Evolutionary conservation across 2,888 invertebrate genomes (phyloP).

Genomic region (Drosophila affinis): DNA sequence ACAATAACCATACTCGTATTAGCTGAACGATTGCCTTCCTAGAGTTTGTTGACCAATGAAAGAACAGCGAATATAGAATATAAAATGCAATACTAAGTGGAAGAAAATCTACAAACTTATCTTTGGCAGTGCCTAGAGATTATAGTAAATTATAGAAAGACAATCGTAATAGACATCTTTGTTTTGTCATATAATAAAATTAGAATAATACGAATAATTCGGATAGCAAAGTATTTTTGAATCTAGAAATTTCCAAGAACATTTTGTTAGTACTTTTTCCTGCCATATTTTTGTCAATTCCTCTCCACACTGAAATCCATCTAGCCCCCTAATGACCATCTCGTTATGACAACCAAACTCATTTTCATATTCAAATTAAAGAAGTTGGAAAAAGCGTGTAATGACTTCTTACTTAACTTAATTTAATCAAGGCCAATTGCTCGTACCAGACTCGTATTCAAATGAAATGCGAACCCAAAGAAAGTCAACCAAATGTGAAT

Average conservation of each 20-base stretch:
- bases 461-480: slow-evolving; percentile 24
- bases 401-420: slow-evolving; percentile 23
- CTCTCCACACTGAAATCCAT: no score
- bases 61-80: neutral
- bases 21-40: slow-evolving; percentile 3
- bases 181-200: no score
- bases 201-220: neutral
- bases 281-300: no score
- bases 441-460: slow-evolving; percentile 28
- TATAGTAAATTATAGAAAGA: no score
- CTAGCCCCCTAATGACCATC: neutral
- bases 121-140: no score
- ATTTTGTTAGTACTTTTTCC: no score
- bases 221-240: no score
- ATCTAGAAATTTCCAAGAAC: no score
- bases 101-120: no score
- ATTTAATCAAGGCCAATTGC: slow-evolving; percentile 6
- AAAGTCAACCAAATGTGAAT: slow-evolving; percentile 32
- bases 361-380: slow-evolving; percentile 15
- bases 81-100: no score
- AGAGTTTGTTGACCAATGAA: slow-evolving; percentile 3
- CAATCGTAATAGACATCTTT: no score
- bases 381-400: slow-evolving; percentile 1
- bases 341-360: neutral
- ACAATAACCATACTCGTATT: slow-evolving; percentile 8